Base-by-base conservation (phyloP, 1,140 invertebrate species). In the Lasioglossum baleicum region DNA sequence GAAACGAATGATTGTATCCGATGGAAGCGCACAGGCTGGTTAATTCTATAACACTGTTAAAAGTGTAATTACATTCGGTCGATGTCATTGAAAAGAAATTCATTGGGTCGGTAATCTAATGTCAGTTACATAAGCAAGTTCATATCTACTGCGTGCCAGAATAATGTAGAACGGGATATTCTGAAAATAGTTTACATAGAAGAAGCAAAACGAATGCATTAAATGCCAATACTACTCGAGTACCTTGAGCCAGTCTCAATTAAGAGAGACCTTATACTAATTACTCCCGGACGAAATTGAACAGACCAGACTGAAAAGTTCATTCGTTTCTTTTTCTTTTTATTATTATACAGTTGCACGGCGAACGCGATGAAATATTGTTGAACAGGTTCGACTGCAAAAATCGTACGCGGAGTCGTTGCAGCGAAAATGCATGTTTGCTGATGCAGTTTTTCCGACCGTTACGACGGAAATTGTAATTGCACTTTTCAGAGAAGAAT, bases 111-210 rank as follows among this genome's bases (percentile, higher is more conserved):
- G 71, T 86, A 83, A 87, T 89, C 76, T 83, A 88, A 81, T 61
- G 76, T 68, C 74, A 75, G 85, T 90, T 91, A 91, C 75, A 88
- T 91, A 90, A 91, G 83, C 87, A 84, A 80, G 65, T 87, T 87
- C 73, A 85, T 87, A 82, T 83, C 82, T 75, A 76, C 80, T 86
- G 83, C 81, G 80, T 88, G 87, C 84, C 88, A 88, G 87, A 87
- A 84, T 90, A 90, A 91, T 89, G 77, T 88, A 84, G 87, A 90
- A 86, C 81, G 76, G 71, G 79, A 80, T 78, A 87, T 88, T 92
- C 89, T 91, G 88, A 90, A 91, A 92, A 92, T 91, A 91, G 88
- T 90, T 90, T 86, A 82, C 70, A 82, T 63, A 85, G 56, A 69
- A 86, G 42, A 73, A 66, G 79, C 66, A 83, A 78, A 61, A 73